These are phyloP conservation scores for Bombus terrestris DNA, from an alignment of 1,140 invertebrate genomes.

Conservation along the genomic window DNA sequence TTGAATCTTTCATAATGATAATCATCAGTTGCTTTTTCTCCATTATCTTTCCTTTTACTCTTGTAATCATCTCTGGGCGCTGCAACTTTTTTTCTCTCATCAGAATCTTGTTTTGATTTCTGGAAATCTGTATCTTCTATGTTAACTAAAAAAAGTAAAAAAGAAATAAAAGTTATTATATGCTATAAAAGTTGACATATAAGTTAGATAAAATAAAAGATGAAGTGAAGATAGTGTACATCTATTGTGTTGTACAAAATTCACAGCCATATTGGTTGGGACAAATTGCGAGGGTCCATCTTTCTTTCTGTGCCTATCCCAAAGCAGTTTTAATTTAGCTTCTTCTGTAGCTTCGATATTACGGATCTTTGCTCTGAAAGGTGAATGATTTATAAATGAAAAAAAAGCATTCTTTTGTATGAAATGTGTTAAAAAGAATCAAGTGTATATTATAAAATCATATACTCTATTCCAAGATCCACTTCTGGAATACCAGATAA, in stretches of 20 bases:
- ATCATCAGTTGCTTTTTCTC: slow-evolving; percentile 97
- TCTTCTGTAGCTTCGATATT: slow-evolving; percentile 99
- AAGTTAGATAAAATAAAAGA: slow-evolving; percentile 27
- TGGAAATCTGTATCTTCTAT: slow-evolving; percentile 88
- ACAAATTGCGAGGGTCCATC: slow-evolving; percentile 98
- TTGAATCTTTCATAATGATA: slow-evolving; percentile 98
- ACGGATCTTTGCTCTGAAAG: slow-evolving; percentile 93
- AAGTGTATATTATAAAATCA: background rate
- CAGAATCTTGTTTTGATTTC: slow-evolving; percentile 83
- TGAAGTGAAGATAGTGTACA: slow-evolving; percentile 84
- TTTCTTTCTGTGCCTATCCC: slow-evolving; percentile 94
- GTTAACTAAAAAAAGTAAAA: slow-evolving; percentile 86
- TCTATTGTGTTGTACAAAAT: slow-evolving; percentile 98
- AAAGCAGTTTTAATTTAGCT: slow-evolving; percentile 95
- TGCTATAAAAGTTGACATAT: background rate
- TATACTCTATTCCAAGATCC: slow-evolving; percentile 97
- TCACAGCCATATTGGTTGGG: slow-evolving; percentile 98
- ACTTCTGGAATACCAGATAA: slow-evolving; percentile 99
- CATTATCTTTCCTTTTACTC: slow-evolving; percentile 87
- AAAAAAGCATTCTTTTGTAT: background rate
- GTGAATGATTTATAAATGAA: slow-evolving; percentile 46
- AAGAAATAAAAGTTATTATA: background rate
- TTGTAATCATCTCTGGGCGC: slow-evolving; percentile 84
- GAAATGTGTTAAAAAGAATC: background rate
- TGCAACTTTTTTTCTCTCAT: slow-evolving; percentile 83